phyloP scores from a whole-genome alignment of 2,888 invertebrate species.

The Pristionchus entomophagus region DNA sequence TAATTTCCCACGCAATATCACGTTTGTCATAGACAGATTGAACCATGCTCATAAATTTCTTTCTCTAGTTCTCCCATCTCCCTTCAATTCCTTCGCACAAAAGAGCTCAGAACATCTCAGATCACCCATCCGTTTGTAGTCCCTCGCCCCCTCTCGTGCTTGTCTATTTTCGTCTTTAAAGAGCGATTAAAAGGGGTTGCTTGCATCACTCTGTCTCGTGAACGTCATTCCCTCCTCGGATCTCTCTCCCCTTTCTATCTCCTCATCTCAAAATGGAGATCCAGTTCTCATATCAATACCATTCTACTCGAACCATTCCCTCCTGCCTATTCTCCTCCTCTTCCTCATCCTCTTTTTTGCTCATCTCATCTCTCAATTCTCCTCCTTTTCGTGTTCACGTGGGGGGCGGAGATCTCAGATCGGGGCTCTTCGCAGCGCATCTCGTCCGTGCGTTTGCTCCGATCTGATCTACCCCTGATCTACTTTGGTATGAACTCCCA shows the following conservation, averaged over 20 bases:
- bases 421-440: not conserved
- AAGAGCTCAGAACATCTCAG: not conserved
- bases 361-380: not conserved
- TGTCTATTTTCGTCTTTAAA: not conserved
- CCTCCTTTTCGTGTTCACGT: constrained; percentile 12
- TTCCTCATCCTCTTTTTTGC: not conserved
- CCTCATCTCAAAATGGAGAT: not conserved
- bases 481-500: not conserved
- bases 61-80: no score
- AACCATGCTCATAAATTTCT: no score
- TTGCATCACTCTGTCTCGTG: constrained; percentile 1
- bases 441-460: not conserved
- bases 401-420: not conserved
- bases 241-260: not conserved
- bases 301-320: constrained; percentile 29
- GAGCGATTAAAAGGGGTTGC: not conserved
- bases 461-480: not conserved
- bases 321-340: not conserved
- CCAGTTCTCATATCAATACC: constrained; percentile 34
- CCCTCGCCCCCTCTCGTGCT: no score
- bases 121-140: not conserved
- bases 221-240: not conserved
- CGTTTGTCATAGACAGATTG: no score
- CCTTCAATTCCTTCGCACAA: not conserved
- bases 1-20: not conserved